Conservation (phyloP, 2,888 invertebrate species). For the Ditula angustiorana region DNA sequence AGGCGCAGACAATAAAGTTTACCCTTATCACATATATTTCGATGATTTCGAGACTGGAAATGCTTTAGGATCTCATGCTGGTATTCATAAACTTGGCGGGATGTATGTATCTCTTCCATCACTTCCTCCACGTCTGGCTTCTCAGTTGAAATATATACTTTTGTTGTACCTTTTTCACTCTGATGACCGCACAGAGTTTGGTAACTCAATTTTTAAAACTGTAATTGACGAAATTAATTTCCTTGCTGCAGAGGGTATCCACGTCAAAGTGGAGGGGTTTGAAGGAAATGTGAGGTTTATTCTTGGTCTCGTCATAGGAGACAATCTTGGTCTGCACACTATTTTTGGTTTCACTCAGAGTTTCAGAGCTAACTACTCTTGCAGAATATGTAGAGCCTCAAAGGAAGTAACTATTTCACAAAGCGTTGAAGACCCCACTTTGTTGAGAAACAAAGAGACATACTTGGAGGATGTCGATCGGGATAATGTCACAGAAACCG, state of each 20-base stretch:
- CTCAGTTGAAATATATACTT: constrained; percentile 11
- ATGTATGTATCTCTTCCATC: constrained; percentile 14
- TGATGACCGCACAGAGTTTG: neutral
- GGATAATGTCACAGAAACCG: constrained; percentile 2
- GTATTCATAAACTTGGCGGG: constrained; percentile 13
- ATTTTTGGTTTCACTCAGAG: constrained; percentile 3
- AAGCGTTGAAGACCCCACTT: neutral
- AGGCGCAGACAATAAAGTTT: too few species aligned
- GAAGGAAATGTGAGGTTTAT: neutral
- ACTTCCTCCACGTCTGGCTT: constrained; percentile 1
- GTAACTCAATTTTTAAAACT: neutral
- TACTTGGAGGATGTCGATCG: neutral
- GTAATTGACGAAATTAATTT: neutral
- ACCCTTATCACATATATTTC: constrained; percentile 6
- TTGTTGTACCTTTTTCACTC: constrained; percentile 4
- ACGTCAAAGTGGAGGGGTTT: neutral
- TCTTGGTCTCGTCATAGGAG: constrained; percentile 3
- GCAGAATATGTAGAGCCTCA: constrained; percentile 19
- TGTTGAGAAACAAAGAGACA: neutral
- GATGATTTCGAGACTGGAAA: constrained; percentile 17
- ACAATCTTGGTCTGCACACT: constrained; percentile 4
- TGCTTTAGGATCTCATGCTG: constrained; percentile 17
- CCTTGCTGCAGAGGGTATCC: neutral
- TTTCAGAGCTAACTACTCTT: constrained; percentile 17
- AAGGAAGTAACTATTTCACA: constrained; percentile 9